phyloP scores from a whole-genome alignment of 2,797 vertebrate genomes.

The Stomatorhinus walkeri region DNA sequence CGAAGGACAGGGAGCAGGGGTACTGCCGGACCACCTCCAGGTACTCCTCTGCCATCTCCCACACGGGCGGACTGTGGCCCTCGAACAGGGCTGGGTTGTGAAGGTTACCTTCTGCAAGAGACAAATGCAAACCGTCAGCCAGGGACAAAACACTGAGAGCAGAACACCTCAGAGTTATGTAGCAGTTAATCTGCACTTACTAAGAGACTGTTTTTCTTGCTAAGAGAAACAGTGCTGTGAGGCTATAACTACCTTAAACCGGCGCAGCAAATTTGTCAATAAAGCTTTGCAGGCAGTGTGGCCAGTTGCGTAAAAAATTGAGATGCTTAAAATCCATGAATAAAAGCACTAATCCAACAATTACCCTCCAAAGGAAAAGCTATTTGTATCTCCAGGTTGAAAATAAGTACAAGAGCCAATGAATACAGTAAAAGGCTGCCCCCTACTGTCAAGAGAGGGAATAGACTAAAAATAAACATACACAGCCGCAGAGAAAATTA shows the following conservation, averaged over 20 bases:
- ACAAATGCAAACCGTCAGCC: not conserved
- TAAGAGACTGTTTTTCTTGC: not conserved
- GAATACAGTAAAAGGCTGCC: constrained; percentile 4
- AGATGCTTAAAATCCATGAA: not conserved
- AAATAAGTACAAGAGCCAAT: not conserved
- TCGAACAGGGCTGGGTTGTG: constrained; percentile 94
- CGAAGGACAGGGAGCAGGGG: constrained; percentile 78
- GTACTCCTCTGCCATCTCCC: constrained; percentile 95
- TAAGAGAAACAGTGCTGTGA: not conserved
- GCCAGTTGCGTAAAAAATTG: not conserved
- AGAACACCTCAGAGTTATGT: not conserved
- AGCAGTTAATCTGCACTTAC: not conserved
- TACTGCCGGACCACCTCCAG: constrained; percentile 76
- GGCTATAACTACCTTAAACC: not conserved
- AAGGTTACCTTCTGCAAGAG: constrained; percentile 81
- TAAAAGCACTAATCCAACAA: not conserved
- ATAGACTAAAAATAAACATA: not conserved
- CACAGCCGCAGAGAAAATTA: not conserved
- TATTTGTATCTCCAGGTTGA: not conserved
- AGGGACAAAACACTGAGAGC: not conserved
- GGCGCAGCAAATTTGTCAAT: not conserved
- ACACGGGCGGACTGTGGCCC: constrained; percentile 79
- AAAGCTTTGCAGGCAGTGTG: not conserved
- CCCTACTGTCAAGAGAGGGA: not conserved
- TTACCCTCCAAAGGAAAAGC: not conserved